A percentile compares a stretch with the other conserved stretches of the same genome.
These are phyloP conservation scores for Apteryx owenii DNA, from an alignment of 2,113 vertebrate species.

Conservation along the genomic window DNA sequence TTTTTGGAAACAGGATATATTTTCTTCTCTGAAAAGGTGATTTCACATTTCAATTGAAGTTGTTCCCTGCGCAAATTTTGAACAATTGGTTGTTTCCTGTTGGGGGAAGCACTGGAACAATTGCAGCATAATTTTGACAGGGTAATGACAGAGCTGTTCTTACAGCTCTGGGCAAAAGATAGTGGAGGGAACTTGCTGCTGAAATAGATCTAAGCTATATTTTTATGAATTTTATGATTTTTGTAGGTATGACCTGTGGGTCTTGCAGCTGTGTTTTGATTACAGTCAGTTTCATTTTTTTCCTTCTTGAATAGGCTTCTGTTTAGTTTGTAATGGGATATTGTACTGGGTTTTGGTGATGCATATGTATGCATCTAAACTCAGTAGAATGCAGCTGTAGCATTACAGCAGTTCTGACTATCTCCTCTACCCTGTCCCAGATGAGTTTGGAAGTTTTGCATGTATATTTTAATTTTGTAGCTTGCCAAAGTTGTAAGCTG, in stretches of 20 bases:
- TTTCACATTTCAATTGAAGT: background rate
- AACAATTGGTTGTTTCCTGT: constrained; percentile 25
- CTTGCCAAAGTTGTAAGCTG: accelerated
- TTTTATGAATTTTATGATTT: background rate
- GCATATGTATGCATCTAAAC: background rate
- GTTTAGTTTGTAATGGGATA: background rate
- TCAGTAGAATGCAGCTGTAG: background rate
- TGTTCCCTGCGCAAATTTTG: background rate
- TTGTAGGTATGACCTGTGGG: background rate
- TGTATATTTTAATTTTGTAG: background rate
- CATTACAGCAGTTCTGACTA: accelerated
- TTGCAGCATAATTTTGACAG: background rate
- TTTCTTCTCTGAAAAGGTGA: background rate
- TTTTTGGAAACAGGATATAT: background rate
- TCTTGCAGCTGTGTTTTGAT: background rate
- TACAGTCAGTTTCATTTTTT: background rate
- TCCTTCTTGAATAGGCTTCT: background rate
- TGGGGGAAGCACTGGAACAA: background rate
- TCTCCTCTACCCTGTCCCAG: background rate
- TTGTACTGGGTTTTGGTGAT: background rate
- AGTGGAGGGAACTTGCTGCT: background rate
- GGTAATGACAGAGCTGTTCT: background rate
- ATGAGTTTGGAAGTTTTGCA: accelerated
- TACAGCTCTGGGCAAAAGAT: background rate
- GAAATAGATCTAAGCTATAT: background rate